Evolutionary conservation across 2,888 invertebrate genomes (phyloP).

Genomic region (Papilio elwesi): DNA sequence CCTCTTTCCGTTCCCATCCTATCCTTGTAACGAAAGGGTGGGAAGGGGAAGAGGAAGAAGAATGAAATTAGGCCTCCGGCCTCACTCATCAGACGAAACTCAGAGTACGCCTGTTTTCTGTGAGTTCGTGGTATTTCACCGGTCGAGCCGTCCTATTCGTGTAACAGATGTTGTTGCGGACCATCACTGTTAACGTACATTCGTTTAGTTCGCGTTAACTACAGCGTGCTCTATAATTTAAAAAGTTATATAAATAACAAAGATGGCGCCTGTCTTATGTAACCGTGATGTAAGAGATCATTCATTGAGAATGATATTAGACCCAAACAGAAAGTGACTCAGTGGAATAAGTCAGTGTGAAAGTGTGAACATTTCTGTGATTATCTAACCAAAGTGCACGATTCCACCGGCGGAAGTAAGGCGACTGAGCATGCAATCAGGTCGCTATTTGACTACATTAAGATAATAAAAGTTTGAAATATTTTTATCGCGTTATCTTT

Average conservation of each 20-base stretch:
- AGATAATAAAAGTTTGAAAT: background rate
- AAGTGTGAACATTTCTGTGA: constrained; percentile 35
- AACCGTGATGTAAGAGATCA: constrained; percentile 14
- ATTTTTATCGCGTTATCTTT: background rate
- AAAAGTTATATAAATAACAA: constrained; percentile 17
- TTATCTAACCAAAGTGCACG: constrained; percentile 29
- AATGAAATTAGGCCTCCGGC: too few relatives aligned
- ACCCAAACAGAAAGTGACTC: constrained; percentile 35
- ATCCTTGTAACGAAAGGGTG: too few relatives aligned
- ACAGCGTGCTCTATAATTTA: constrained; percentile 22
- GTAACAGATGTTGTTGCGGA: too few relatives aligned
- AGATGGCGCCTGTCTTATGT: constrained; percentile 13
- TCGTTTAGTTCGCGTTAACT: background rate
- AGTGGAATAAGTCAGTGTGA: constrained; percentile 34
- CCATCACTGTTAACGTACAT: too few relatives aligned
- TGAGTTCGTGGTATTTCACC: too few relatives aligned
- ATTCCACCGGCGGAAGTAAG: constrained; percentile 18
- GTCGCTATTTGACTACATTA: background rate
- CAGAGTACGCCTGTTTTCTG: too few relatives aligned
- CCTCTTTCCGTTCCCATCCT: too few relatives aligned
- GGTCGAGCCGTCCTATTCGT: too few relatives aligned
- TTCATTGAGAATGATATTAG: constrained; percentile 28
- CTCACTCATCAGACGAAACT: too few relatives aligned
- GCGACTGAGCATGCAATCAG: background rate
- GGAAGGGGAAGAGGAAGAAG: too few relatives aligned